Evolutionary conservation across 2,888 invertebrate genomes (phyloP).

Genomic region (Eumacrocentrus americanus): DNA sequence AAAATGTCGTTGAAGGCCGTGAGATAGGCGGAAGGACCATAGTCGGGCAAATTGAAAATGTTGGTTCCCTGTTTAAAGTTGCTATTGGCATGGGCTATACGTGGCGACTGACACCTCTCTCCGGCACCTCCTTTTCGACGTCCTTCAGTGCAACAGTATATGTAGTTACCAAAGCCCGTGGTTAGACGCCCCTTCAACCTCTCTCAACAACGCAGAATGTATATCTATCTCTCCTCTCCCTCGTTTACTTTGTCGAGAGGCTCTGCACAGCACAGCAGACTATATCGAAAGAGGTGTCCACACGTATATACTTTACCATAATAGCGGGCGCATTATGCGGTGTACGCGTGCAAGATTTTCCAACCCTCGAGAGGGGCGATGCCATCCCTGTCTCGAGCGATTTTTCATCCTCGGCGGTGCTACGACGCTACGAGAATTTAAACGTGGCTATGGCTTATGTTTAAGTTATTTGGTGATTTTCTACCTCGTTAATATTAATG

Average conservation of each 20-base stretch:
- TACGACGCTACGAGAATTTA: conserved; percentile 26
- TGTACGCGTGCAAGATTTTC: conserved; percentile 43
- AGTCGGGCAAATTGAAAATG: too few species aligned
- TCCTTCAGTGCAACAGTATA: neutral
- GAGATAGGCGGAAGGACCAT: too few species aligned
- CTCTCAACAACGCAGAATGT: neutral
- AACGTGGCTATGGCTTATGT: conserved; percentile 11
- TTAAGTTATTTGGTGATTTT: conserved; percentile 7
- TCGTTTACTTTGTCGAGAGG: conserved; percentile 26
- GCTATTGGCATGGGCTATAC: too few species aligned
- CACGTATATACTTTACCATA: conserved; percentile 53
- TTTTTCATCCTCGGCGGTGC: conserved; percentile 23
- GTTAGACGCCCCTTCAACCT: too few species aligned
- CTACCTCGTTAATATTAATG: conserved; percentile 11
- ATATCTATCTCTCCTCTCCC: conserved; percentile 30
- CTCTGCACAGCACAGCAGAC: conserved; percentile 18
- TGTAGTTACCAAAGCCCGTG: neutral
- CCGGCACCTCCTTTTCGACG: neutral
- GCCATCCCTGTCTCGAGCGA: conserved; percentile 23
- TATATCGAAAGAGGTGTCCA: neutral
- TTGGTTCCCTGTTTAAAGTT: too few species aligned
- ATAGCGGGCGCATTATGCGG: conserved; percentile 55
- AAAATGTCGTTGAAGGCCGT: too few species aligned
- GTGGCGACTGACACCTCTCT: neutral
- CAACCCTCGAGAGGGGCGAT: neutral